phyloP scores from a whole-genome alignment of 2,888 invertebrate genomes.

The Phengaris alcon region DNA sequence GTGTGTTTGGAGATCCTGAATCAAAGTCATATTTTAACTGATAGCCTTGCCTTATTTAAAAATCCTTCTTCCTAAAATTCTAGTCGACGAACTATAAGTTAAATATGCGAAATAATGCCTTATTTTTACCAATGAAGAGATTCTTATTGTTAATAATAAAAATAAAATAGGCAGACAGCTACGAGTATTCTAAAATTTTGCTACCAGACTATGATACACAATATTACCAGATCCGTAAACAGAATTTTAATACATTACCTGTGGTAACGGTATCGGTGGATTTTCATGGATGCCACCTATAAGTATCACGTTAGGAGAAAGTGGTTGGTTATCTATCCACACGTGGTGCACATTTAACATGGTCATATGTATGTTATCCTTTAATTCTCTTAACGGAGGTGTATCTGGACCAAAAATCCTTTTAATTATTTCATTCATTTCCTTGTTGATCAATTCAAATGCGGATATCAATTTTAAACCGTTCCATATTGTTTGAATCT shows the following conservation, averaged over 20 bases:
- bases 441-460: neutral
- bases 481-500: constrained; percentile 33
- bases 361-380: constrained; percentile 44
- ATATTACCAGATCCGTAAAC: neutral
- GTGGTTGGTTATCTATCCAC: constrained; percentile 51
- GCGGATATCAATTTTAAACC: neutral
- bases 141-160: too few relatives aligned
- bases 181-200: neutral
- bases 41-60: neutral
- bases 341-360: constrained; percentile 57
- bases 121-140: too few relatives aligned
- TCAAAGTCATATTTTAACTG: neutral
- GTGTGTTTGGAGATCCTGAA: constrained; percentile 48
- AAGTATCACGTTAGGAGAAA: constrained; percentile 54
- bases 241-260: constrained; percentile 35
- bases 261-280: constrained; percentile 51
- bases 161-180: too few relatives aligned
- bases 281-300: constrained; percentile 61
- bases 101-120: too few relatives aligned
- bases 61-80: neutral
- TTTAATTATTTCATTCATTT: neutral
- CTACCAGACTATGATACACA: neutral
- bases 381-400: constrained; percentile 34
- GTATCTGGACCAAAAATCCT: constrained; percentile 8
- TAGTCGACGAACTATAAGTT: too few relatives aligned